phyloP scores from a whole-genome alignment of 2,113 vertebrate genomes.

The Saccopteryx bilineata region DNA sequence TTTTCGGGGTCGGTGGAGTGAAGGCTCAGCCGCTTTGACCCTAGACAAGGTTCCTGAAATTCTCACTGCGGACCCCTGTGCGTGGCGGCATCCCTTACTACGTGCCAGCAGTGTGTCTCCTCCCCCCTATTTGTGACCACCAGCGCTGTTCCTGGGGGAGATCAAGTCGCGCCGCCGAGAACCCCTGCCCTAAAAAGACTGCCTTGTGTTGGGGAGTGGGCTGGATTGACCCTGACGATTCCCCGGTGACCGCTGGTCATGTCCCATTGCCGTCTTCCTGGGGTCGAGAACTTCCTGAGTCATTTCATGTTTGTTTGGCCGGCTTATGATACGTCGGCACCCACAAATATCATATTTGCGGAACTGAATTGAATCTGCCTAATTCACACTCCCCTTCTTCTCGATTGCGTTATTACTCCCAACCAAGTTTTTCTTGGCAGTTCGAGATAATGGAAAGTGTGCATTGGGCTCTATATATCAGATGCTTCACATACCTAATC shows the following conservation, averaged over 20 bases:
- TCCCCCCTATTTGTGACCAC: background rate
- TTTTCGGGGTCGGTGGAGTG: fast-evolving
- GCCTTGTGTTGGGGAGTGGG: background rate
- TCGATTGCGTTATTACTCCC: background rate
- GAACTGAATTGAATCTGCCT: background rate
- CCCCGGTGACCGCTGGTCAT: background rate
- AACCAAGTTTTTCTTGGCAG: background rate
- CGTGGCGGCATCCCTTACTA: fast-evolving
- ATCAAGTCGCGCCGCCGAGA: background rate
- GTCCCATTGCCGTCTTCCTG: too few species aligned
- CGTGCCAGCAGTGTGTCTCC: too few species aligned
- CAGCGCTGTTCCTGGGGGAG: too few species aligned
- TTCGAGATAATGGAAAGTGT: background rate
- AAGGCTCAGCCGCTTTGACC: background rate
- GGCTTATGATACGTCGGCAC: background rate
- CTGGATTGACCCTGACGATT: background rate
- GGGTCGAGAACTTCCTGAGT: background rate
- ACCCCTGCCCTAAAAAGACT: background rate
- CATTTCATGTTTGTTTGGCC: background rate
- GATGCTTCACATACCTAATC: background rate
- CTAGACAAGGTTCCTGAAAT: fast-evolving
- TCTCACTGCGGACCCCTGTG: background rate
- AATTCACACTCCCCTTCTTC: too few species aligned
- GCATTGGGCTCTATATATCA: background rate
- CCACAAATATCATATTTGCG: background rate